phyloP scores from a whole-genome alignment of 2,888 invertebrate species.

The Theretra japonica region DNA sequence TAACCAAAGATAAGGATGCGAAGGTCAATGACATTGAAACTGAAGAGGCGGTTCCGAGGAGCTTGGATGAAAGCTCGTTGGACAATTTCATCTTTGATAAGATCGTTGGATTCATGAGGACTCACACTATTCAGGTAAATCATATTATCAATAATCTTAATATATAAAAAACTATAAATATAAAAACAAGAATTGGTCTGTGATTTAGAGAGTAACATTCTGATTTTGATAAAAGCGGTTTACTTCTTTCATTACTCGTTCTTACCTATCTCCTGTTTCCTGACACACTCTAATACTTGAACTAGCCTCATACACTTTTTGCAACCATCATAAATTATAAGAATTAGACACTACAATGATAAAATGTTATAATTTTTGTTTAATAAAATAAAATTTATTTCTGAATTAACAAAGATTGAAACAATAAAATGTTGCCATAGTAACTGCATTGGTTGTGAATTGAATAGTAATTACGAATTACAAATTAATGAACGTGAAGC shows the following conservation, averaged over 20 bases:
- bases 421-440: too few species aligned
- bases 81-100: slow-evolving; percentile 91
- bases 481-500: neutral
- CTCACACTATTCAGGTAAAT: slow-evolving; percentile 90
- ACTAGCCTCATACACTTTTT: neutral
- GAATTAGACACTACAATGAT: neutral
- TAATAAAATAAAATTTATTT: too few species aligned
- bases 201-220: too few species aligned
- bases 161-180: neutral
- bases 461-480: too few species aligned
- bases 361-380: neutral
- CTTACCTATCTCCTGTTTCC: neutral
- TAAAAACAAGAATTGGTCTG: too few species aligned
- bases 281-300: neutral
- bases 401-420: too few species aligned
- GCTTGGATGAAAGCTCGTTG: slow-evolving; percentile 89
- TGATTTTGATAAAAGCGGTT: neutral
- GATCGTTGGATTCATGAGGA: slow-evolving; percentile 89
- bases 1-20: slow-evolving; percentile 86
- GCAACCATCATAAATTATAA: neutral
- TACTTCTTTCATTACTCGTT: neutral
- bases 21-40: slow-evolving; percentile 83
- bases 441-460: too few species aligned
- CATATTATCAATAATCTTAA: neutral
- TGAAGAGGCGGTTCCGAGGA: slow-evolving; percentile 90